Evolutionary conservation across 2,888 invertebrate genomes (phyloP), one percentile per base, ranked within the genome.

Genomic region (Pachymerium ferrugineum): DNA sequence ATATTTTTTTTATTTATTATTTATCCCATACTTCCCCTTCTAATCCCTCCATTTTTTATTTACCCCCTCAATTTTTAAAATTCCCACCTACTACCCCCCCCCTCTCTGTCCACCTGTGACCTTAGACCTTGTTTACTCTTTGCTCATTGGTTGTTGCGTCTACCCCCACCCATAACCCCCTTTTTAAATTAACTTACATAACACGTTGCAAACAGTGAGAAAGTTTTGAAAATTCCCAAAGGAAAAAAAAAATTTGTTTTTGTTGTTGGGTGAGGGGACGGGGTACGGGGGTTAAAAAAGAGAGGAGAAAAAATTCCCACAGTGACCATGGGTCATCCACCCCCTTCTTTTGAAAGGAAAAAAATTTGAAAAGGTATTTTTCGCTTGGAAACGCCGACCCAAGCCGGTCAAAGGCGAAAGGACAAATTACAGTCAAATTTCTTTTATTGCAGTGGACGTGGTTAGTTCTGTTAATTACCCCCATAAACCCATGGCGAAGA

Each of bases 381-480:
- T 62, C 62, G 8, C 38, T n/a, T n/a, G n/a, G n/a, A n/a, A 22
- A 25, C 28, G 22, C 62, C 62, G 62, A 62, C 28, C 62, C n/a
- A n/a, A n/a, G n/a, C n/a, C n/a, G n/a, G n/a, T n/a, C 62, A 28
- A 62, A 54, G 28, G 25, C 62, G 28, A 62, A 62, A n/a, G 62
- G 62, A 62, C 62, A 62, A 62, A 62, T 62, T 62, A 62, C 62
- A 62, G 62, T 62, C 62, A 62, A 62, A 62, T 62, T 62, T 62
- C 62, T 62, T 62, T 62, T 62, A 62, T 62, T 62, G 62, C 28
- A 62, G 62, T 62, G 25, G 62, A 62, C 62, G n/a, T n/a, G n/a
- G n/a, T n/a, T n/a, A n/a, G n/a, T n/a, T 62, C 62, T 62, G 25
- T 62, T 62, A 62, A 62, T 62, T 62, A 62, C 62, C 62, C 62